Evolutionary conservation across 2,113 vertebrate species (phyloP).

Genomic region (Anthoscopus minutus): DNA sequence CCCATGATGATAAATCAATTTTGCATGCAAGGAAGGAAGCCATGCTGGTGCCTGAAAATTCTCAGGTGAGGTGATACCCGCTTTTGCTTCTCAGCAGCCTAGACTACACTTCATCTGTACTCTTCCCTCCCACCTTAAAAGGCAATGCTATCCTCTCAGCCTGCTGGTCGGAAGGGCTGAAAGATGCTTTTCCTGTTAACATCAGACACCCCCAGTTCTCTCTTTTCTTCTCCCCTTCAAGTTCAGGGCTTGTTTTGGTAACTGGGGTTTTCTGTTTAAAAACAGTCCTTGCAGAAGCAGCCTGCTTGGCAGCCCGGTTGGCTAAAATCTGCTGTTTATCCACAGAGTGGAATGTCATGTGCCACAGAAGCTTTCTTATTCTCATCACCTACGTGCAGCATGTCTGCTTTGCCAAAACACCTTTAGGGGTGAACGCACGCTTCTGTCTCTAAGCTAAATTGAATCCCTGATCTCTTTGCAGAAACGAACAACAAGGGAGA

Average conservation of each 20-base stretch:
- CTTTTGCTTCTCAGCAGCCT: background rate
- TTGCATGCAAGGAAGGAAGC: background rate
- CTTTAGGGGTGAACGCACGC: slow-evolving; percentile 25
- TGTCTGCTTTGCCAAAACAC: slow-evolving; percentile 33
- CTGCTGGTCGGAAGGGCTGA: background rate
- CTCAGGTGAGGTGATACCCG: background rate
- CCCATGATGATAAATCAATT: background rate
- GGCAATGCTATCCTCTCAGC: background rate
- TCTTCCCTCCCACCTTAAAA: background rate
- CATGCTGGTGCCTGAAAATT: background rate
- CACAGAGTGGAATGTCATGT: background rate
- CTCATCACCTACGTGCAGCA: slow-evolving; percentile 40
- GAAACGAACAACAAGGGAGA: slow-evolving; percentile 43
- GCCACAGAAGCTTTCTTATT: slow-evolving; percentile 16
- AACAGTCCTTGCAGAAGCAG: background rate
- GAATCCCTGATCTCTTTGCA: slow-evolving; percentile 38
- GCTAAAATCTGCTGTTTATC: slow-evolving; percentile 47
- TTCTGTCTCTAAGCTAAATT: slow-evolving; percentile 47
- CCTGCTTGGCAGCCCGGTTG: slow-evolving; percentile 26
- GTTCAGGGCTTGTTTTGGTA: background rate
- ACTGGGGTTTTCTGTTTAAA: background rate
- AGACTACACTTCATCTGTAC: background rate
- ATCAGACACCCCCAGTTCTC: background rate
- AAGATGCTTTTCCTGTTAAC: background rate
- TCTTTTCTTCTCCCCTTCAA: background rate